Evolutionary conservation across 2,113 vertebrate genomes (phyloP).

Genomic region (Merops nubicus): DNA sequence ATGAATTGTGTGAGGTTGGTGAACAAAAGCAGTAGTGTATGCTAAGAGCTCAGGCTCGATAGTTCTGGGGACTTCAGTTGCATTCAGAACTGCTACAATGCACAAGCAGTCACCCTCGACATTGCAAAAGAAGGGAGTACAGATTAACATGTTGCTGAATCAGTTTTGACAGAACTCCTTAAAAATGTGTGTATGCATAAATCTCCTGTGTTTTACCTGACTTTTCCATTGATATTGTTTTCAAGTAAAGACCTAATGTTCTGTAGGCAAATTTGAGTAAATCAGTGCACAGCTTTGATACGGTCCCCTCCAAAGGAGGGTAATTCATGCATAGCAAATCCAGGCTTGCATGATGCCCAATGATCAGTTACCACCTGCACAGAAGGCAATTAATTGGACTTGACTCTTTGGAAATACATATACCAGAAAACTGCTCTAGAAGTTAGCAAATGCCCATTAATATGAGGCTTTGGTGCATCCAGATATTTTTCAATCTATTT

Average conservation of each 20-base stretch:
- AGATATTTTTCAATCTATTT: background rate
- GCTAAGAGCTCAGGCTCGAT: background rate
- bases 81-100: background rate
- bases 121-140: background rate
- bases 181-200: background rate
- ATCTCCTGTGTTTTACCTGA: background rate
- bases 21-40: background rate
- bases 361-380: background rate
- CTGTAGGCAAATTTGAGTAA: background rate
- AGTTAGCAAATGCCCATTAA: background rate
- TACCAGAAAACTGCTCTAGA: background rate
- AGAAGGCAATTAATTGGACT: background rate
- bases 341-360: background rate
- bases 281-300: background rate
- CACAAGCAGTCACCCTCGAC: background rate
- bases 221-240: background rate
- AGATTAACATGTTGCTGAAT: background rate
- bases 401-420: background rate
- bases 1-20: background rate
- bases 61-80: background rate
- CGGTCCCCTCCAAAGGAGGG: background rate
- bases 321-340: background rate
- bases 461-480: background rate
- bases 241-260: background rate
- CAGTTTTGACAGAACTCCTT: background rate